These are phyloP conservation scores for Mirza zaza DNA, from an alignment of 2,113 vertebrate species.

Conservation along the genomic window DNA sequence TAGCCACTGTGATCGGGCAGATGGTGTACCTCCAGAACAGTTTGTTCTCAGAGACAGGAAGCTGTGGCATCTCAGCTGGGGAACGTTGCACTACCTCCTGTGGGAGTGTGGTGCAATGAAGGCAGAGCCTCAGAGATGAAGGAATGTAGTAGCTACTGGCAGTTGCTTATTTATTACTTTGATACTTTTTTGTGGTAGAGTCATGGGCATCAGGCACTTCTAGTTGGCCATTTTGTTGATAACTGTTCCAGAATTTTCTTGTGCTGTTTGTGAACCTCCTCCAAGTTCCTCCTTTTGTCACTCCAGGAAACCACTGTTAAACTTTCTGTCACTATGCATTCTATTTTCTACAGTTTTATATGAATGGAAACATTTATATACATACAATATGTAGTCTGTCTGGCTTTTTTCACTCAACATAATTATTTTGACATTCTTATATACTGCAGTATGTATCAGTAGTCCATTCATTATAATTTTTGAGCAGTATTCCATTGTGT, in stretches of 20 bases:
- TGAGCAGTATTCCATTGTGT: background rate
- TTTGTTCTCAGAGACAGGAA: background rate
- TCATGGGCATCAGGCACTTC: background rate
- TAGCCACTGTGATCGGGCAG: background rate
- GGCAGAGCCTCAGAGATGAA: background rate
- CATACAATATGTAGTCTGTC: background rate
- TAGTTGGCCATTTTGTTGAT: background rate
- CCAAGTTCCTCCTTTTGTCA: background rate
- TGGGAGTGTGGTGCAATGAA: background rate
- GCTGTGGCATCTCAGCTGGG: background rate
- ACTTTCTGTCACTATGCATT: background rate
- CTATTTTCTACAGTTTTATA: background rate
- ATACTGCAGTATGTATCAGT: background rate
- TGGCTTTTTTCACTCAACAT: background rate
- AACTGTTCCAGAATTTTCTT: background rate
- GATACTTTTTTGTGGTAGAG: background rate
- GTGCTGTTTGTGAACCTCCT: background rate
- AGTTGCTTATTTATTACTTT: background rate
- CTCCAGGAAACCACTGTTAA: background rate
- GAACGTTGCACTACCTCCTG: background rate
- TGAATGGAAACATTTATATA: background rate
- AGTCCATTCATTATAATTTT: background rate
- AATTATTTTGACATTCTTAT: background rate
- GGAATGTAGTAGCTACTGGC: background rate
- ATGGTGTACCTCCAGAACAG: no score